Conservation (phyloP, 2,888 invertebrate species). For the Uloborus plumipes region DNA sequence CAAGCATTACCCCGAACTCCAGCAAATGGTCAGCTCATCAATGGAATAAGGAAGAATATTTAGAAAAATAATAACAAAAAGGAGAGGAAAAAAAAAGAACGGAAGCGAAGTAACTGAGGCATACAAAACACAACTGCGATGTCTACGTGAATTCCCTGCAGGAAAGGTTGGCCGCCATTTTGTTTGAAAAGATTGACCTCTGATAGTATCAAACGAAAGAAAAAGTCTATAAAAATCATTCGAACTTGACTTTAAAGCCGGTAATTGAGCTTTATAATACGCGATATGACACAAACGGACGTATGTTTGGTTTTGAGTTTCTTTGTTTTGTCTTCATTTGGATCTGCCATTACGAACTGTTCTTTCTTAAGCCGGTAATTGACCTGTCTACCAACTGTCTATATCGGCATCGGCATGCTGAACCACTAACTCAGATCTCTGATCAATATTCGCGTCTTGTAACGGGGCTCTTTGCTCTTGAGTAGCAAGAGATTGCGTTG, state of each 20-base stretch:
- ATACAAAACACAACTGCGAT: constrained; percentile 43
- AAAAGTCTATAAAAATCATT: constrained; percentile 16
- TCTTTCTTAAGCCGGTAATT: constrained; percentile 36
- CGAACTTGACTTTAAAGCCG: constrained; percentile 22
- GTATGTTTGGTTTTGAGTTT: no score
- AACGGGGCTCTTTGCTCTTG: no score
- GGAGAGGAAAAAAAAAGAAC: constrained; percentile 9
- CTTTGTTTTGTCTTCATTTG: no score
- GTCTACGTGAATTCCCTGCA: constrained; percentile 40
- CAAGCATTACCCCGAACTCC: constrained; percentile 15
- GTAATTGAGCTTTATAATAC: constrained; percentile 42
- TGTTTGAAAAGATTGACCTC: constrained; percentile 30
- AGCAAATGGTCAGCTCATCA: constrained; percentile 35
- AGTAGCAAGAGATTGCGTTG: no score
- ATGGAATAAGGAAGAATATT: constrained; percentile 12
- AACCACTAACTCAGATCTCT: no score
- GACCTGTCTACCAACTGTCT: neutral
- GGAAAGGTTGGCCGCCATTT: constrained; percentile 10
- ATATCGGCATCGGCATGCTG: no score
- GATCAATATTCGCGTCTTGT: no score
- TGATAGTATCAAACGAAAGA: neutral
- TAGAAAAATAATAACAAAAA: constrained; percentile 18
- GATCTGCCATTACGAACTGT: no score
- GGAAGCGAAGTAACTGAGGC: neutral
- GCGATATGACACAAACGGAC: neutral